Evolutionary conservation across 2,113 vertebrate species (phyloP), one percentile per base, ranked within the genome.

Genomic region (Phylloscopus whistleri): DNA sequence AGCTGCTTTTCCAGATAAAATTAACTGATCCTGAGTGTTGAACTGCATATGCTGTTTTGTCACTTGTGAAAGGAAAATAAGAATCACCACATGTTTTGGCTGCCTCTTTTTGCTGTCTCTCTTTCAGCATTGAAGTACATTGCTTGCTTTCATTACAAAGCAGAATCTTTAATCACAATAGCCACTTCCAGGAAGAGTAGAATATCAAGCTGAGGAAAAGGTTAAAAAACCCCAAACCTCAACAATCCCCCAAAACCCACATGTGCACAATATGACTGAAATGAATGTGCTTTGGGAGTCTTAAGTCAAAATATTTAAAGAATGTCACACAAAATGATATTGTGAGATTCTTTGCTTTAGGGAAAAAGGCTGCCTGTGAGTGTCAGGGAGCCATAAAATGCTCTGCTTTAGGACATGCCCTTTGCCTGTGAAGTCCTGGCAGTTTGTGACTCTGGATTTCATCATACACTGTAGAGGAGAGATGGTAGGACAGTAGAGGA

Each of bases 21-120:
- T 59, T 52, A 84, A 35, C 48, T 58, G 37, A 59, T 84, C n/a
- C 24, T 64, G 75, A 7, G 13, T 87, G 19, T 84, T 91, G 80
- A 84, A 85, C 82, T 91, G 82, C 75, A 59, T 69, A 48, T 59
- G 59, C 41, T 79, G 18, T 73, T 96, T 90, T 89, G 79, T 93
- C 83, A 73, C 63, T 89, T 76, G 68, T 70, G 24, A 79, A 80
- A 90, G n/a, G 35, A 88, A 86, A 74, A n/a, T 62, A 62, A 84
- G 70, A 83, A 59, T 83, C 46, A 33, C 26, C n/a, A 44, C 24
- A 4, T 68, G 51, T 60, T 89, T 82, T 76, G 24, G 19, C n/a
- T 80, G 59, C 39, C 52, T 24, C 28, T 66, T 78, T 83, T 84
- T 81, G 21, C 53, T 64, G 31, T 44, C 39, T 67, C 11, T 82